A percentile compares a stretch with the other conserved stretches of the same genome.
Conservation (phyloP, 1,140 invertebrate genomes). For the Maconellicoccus hirsutus region DNA sequence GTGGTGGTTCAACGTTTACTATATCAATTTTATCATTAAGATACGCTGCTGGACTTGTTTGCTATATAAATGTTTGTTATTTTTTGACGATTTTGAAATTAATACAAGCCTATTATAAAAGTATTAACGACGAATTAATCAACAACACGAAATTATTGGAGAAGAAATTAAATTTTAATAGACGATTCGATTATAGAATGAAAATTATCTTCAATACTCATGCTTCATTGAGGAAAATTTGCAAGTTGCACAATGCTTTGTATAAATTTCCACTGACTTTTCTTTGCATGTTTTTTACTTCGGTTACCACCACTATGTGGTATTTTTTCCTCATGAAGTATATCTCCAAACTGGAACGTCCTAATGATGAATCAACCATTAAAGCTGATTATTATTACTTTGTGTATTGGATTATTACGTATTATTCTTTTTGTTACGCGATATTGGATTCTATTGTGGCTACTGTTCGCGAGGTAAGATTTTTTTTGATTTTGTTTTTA, state of each 20-base stretch:
- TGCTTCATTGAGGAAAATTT: neutral
- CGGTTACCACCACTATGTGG: neutral
- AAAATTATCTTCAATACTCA: neutral
- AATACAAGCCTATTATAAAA: neutral
- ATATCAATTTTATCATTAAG: neutral
- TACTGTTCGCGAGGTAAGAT: neutral
- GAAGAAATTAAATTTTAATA: neutral
- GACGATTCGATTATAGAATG: neutral
- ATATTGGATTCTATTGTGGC: neutral
- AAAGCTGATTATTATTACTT: neutral
- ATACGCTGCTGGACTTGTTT: neutral
- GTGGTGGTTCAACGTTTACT: neutral
- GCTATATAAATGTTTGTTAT: neutral
- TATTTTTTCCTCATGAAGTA: neutral
- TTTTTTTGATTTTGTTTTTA: too few relatives aligned
- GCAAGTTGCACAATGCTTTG: neutral
- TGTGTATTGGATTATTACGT: neutral
- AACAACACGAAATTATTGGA: neutral
- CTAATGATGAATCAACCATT: neutral
- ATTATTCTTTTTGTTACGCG: neutral
- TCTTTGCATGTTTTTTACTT: neutral
- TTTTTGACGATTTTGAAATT: neutral
- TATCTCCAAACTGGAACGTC: neutral
- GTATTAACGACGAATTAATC: neutral
- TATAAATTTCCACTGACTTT: neutral